Base-by-base conservation (phyloP, 2,113 vertebrate species). In the Otolemur garnettii region DNA sequence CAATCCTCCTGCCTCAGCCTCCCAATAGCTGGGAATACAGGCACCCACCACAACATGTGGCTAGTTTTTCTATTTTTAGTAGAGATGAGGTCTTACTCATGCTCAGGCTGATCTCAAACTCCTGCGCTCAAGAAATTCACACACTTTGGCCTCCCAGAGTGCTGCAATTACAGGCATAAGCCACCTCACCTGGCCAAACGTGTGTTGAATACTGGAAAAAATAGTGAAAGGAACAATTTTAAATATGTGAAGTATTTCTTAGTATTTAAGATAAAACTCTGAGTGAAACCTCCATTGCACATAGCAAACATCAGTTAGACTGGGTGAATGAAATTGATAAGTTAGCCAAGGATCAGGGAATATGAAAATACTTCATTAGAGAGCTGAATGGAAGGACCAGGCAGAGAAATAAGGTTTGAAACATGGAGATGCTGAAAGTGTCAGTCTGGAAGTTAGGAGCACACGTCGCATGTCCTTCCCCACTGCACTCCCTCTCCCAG, bases 361-460 rank as follows among this genome's bases (percentile, higher is more conserved):
- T 45, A 59, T n/a, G n/a, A 66, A 95, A 90, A 91, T 50, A 59
- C 69, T 91, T 50, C n/a, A 42, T 60, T 87, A n/a, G 33, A 8
- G 87, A 30, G 12, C 53, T 95, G 79, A 83, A 69, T 26, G 81
- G 72, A 96, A 78, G 62, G n/a, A 30, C 28, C 95, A 45, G 87
- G 60, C 11, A 90, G 66, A 92, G 55, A 92, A 81, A 68, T 94
- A 50, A 38, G 2, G 87, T 95, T 92, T 84, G 53, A 38, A 38
- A 38, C 38, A 60, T 88, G 60, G 80, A 83, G 17, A 6, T 64
- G 5, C 92, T 69, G 72, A 75, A 11, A 53, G 22, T 26, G 33
- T 79, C 21, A 18, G 5, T 74, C 92, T 45, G n/a, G 18, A 50
- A 53, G 33, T 72, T 50, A 50, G 45, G 45, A 50, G 45, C 45